A percentile compares a stretch with the other conserved stretches of the same genome.
These are phyloP conservation scores for Gadus chalcogrammus DNA, from an alignment of 2,113 vertebrate genomes.

Conservation along the genomic window DNA sequence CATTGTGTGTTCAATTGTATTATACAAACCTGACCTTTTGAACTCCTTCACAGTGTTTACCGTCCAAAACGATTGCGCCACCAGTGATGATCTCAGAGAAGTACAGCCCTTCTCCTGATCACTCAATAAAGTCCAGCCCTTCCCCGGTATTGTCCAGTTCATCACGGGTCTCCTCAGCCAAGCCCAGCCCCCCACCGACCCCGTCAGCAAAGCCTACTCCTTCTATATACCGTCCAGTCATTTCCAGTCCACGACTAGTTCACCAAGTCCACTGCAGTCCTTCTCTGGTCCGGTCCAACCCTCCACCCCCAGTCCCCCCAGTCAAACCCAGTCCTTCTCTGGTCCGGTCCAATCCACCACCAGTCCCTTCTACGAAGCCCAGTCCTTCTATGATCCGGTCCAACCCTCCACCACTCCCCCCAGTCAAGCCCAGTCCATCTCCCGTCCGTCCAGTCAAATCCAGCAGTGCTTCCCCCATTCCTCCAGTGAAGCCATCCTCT, in stretches of 20 bases:
- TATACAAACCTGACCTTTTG: not conserved
- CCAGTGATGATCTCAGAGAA: too few species aligned
- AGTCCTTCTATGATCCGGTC: not conserved
- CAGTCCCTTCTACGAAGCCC: not conserved
- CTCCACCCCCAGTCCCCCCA: not conserved
- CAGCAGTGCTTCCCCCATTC: not conserved
- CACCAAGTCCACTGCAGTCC: not conserved
- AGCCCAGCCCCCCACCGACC: constrained; percentile 34
- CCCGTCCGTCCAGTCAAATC: not conserved
- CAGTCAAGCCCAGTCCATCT: not conserved
- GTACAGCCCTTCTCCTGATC: not conserved
- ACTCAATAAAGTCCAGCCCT: not conserved
- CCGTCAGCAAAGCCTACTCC: not conserved
- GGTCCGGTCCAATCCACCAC: not conserved
- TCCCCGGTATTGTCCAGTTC: constrained; percentile 32
- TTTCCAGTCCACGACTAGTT: constrained; percentile 21
- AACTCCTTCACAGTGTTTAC: constrained; percentile 23
- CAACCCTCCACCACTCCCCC: not conserved
- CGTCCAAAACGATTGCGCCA: constrained; percentile 36
- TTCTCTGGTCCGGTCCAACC: not conserved
- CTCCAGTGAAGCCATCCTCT: not conserved
- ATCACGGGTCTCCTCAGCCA: not conserved
- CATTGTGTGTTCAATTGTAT: not conserved
- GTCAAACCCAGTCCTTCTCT: not conserved
- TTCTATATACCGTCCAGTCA: constrained; percentile 25